Percentiles rank a stretch among this genome's conserved stretches.
These are phyloP conservation scores for Anas platyrhynchos DNA, from an alignment of 2,113 vertebrate genomes.

Conservation along the genomic window DNA sequence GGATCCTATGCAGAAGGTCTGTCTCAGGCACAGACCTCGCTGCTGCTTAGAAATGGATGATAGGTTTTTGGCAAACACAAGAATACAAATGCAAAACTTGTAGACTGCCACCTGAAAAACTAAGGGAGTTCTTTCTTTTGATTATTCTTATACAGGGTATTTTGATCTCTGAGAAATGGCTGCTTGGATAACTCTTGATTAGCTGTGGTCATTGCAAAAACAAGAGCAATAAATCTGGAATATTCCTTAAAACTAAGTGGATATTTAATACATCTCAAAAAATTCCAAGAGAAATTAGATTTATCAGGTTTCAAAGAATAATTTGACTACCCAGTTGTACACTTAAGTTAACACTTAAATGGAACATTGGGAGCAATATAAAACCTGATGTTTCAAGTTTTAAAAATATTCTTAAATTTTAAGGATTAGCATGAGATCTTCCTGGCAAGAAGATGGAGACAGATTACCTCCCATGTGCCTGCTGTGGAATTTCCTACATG, in stretches of 20 bases:
- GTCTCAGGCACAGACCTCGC: neutral
- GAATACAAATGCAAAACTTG: neutral
- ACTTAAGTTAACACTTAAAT: neutral
- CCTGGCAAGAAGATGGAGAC: slow-evolving; percentile 25
- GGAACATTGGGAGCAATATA: neutral
- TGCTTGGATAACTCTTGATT: neutral
- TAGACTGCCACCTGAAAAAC: neutral
- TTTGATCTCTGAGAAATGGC: neutral
- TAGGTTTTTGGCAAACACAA: neutral
- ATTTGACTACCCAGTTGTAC: neutral
- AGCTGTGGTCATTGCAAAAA: neutral
- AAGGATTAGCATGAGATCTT: slow-evolving; percentile 45
- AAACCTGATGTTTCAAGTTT: slow-evolving; percentile 18
- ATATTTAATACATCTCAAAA: neutral
- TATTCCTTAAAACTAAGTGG: neutral
- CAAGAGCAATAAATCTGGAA: neutral
- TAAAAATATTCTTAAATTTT: slow-evolving; percentile 41
- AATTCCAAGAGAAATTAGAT: neutral
- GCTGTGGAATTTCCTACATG: slow-evolving; percentile 45
- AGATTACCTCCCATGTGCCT: slow-evolving; percentile 47
- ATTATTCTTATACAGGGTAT: neutral
- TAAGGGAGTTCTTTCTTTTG: neutral
- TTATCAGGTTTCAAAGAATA: neutral
- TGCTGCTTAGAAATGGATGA: neutral
- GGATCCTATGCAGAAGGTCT: neutral